Base-by-base conservation (phyloP, 2,797 vertebrate genomes). In the Lutjanus argentimaculatus region DNA sequence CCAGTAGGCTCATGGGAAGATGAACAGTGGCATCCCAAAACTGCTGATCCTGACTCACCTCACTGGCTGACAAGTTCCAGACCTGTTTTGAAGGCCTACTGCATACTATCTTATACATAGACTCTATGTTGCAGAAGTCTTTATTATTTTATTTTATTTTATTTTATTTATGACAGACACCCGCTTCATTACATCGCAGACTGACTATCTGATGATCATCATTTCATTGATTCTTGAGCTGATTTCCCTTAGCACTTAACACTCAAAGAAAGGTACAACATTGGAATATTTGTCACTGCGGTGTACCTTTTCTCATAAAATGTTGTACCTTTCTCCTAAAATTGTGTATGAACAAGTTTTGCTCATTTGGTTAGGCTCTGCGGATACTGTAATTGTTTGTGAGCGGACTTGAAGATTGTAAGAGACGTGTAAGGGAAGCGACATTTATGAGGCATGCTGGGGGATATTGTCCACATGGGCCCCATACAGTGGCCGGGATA, bases 111-210 rank as follows among this genome's bases (percentile, higher is more conserved):
- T 84, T 76, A 87, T 64, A 72, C 57, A 79, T 64, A 87, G 86
- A 92, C 86, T 86, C 70, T 61, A 52, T 84, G 75, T 87, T 83
- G 72, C 87, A 78, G 75, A 92, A 75, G 71, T 74, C 85, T 90
- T 84, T 76, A 68, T 87, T 73, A 53, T 82, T 77, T 67, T 66
- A 72, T 82, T 77, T 67, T 65, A 71, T 82, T 72, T 79, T 82
- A 75, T 91, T 90, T 89, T 91, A 94, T 95, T 95, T 95, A 93
- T 93, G 77, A 88, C 72, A 69, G 71, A 85, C 83, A 79, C 77
- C 84, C 75, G 48, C 79, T 85, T 79, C 66, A 78, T 72, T 51
- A 78, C 82, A 84, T 84, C 74, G 77, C 77, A 84, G 83, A 91
- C 87, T 85, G 85, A 87, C 61, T 74, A 49, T 88, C 77, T 77